Base-by-base conservation (phyloP, 2,797 vertebrate genomes). In the Podarcis lilfordi region DNA sequence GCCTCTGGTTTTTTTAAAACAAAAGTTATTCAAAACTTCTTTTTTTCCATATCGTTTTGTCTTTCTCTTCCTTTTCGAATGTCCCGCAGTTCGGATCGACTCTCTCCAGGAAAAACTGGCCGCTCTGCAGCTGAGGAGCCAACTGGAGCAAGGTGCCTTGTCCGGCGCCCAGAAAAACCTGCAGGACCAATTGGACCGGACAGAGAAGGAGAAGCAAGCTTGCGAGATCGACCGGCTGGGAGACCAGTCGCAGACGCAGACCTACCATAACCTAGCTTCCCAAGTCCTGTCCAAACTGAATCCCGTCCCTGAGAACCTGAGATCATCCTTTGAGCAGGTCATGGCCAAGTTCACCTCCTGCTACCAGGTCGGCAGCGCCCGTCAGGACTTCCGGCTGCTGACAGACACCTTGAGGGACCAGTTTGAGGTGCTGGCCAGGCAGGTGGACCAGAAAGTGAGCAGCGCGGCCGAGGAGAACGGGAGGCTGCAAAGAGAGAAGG, bases 381-480 rank as follows among this genome's bases (percentile, higher is more conserved):
- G 4, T 4, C 32, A 74, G 1, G 15, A 19, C 8, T 82, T 59
- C 61, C 6, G 3, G 0, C 0, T 0, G 1, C 27, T 82, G 0
- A 11, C 32, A 4, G 8, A 17, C 3, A 7, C 0, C 5, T 5
- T 88, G 13, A n/a, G 45, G 1, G 0, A 1, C 86, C 61, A 82
- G 5, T 0, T 88, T 0, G 23, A 45, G 1, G 3, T 3, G 0
- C 6, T 77, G 80, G n/a, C 21, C 3, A 23, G 45, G 3, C 11
- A 76, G 9, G 1, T 82, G 40, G 72, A 82, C 5, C 71, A 82
- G 5, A 82, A 37, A 7, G 80, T 76, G 29, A 29, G 7, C 8
- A 40, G 45, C 7, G 80, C 55, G 59, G 43, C 40, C 5, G 23
- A 3, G 25, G 21, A 55, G 59, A 82, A 29, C 3, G 72, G 37